A percentile compares a stretch with the other conserved stretches of the same genome.
Evolutionary conservation across 2,888 invertebrate genomes (phyloP).

Genomic region (Drosophila mimetica): DNA sequence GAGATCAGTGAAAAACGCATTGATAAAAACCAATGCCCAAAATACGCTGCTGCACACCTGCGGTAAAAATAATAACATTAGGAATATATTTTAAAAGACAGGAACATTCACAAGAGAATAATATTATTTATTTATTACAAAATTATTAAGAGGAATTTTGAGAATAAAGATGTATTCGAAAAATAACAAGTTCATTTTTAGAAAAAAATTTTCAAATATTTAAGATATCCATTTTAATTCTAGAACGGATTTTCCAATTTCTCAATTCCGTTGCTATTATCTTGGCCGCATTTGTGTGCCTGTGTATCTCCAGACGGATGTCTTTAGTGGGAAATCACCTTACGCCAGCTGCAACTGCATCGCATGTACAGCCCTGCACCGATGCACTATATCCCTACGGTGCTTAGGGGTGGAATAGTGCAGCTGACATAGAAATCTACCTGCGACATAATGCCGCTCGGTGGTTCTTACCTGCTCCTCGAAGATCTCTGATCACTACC

Average conservation of each 20-base stretch:
- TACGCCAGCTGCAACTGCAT: constrained; percentile 75
- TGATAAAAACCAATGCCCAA: constrained; percentile 20
- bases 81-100: not conserved
- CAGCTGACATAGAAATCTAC: constrained; percentile 62
- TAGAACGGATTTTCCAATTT: not conserved
- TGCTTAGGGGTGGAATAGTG: constrained; percentile 49
- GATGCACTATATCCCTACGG: constrained; percentile 26
- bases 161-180: too few relatives aligned
- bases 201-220: too few relatives aligned
- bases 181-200: too few relatives aligned
- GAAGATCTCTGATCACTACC: constrained; percentile 41
- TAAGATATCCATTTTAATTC: too few relatives aligned
- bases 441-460: constrained; percentile 49
- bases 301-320: constrained; percentile 18
- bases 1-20: constrained; percentile 14
- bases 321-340: constrained; percentile 70
- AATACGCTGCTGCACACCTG: constrained; percentile 8
- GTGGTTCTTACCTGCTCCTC: constrained; percentile 45
- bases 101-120: not conserved
- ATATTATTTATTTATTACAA: too few relatives aligned
- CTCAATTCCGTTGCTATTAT: constrained; percentile 3
- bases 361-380: constrained; percentile 44
- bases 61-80: not conserved
- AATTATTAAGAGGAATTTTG: not conserved
- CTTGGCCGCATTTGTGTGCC: constrained; percentile 10